Evolutionary conservation across 2,888 invertebrate genomes (phyloP).

Genomic region (Coleophora deauratella): DNA sequence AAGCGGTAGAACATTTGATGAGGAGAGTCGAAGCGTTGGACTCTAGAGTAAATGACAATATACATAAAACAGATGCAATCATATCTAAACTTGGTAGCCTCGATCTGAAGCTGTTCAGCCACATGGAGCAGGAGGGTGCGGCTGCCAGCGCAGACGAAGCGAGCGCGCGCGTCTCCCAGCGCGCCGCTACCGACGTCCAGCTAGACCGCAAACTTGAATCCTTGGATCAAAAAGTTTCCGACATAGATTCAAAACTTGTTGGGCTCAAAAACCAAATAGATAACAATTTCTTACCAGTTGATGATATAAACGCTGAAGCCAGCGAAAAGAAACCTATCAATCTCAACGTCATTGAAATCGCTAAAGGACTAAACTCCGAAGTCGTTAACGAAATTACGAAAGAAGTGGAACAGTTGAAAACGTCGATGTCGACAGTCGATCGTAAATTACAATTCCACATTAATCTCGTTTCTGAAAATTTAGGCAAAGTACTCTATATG

Average conservation of each 20-base stretch:
- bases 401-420: conserved; percentile 85
- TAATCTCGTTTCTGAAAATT: conserved; percentile 86
- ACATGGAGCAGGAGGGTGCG: conserved; percentile 44
- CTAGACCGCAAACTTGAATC: conserved; percentile 80
- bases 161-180: conserved; percentile 25
- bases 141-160: conserved; percentile 47
- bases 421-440: conserved; percentile 84
- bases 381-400: conserved; percentile 87
- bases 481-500: conserved; percentile 85
- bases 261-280: conserved; percentile 88
- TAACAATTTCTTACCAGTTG: conserved; percentile 84
- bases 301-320: conserved; percentile 90
- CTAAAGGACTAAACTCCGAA: conserved; percentile 87
- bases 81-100: conserved; percentile 83
- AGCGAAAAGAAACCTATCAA: conserved; percentile 91
- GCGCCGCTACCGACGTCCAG: conserved; percentile 50
- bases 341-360: conserved; percentile 87
- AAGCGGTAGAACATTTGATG: conserved; percentile 91
- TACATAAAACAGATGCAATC: conserved; percentile 88
- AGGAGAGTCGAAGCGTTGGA: conserved; percentile 87
- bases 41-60: conserved; percentile 86
- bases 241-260: conserved; percentile 86
- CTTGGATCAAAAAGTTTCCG: conserved; percentile 87
- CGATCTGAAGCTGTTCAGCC: conserved; percentile 83
- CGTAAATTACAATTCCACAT: conserved; percentile 89